These are phyloP conservation scores for Drosophila repleta DNA, from an alignment of 1,140 invertebrate genomes.

Conservation along the genomic window DNA sequence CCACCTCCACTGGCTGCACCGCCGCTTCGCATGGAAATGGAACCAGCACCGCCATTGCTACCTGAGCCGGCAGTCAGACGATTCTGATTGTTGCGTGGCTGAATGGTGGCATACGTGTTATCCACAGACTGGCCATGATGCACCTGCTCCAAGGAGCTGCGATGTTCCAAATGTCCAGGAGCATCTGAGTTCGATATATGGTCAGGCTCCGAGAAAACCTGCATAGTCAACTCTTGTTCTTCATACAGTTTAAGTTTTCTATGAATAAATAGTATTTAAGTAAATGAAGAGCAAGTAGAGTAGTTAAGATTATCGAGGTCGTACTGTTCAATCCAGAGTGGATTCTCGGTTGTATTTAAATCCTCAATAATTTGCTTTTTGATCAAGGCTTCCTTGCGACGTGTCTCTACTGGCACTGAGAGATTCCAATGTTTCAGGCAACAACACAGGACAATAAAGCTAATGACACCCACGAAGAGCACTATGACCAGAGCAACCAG, in stretches of 20 bases:
- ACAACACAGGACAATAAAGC: slow-evolving; percentile 94
- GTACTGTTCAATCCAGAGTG: slow-evolving; percentile 96
- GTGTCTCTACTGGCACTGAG: slow-evolving; percentile 86
- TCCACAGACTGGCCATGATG: slow-evolving; percentile 85
- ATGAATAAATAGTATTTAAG: slow-evolving; percentile 42
- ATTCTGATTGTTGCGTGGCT: slow-evolving; percentile 86
- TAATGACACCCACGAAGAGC: slow-evolving; percentile 93
- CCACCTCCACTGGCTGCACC: slow-evolving; percentile 70
- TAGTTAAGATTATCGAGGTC: slow-evolving; percentile 59
- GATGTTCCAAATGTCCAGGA: slow-evolving; percentile 76
- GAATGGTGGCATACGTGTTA: slow-evolving; percentile 95
- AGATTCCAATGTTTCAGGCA: slow-evolving; percentile 91
- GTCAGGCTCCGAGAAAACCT: slow-evolving; percentile 92
- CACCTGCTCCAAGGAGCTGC: slow-evolving; percentile 84
- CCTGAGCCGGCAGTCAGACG: slow-evolving; percentile 52
- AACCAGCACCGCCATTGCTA: slow-evolving; percentile 65
- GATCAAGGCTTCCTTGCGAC: slow-evolving; percentile 90
- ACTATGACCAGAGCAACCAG: slow-evolving; percentile 94
- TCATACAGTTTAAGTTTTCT: slow-evolving; percentile 95
- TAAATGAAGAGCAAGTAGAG: not conserved
- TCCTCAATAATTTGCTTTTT: slow-evolving; percentile 93
- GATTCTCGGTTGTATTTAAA: slow-evolving; percentile 95
- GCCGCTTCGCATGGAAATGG: slow-evolving; percentile 79
- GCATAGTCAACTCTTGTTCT: slow-evolving; percentile 96
- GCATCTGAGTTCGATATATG: slow-evolving; percentile 79